Percentiles rank a stretch among this genome's conserved stretches.
Conservation (phyloP, 2,888 invertebrate species). For the Ectobius pallidus region DNA sequence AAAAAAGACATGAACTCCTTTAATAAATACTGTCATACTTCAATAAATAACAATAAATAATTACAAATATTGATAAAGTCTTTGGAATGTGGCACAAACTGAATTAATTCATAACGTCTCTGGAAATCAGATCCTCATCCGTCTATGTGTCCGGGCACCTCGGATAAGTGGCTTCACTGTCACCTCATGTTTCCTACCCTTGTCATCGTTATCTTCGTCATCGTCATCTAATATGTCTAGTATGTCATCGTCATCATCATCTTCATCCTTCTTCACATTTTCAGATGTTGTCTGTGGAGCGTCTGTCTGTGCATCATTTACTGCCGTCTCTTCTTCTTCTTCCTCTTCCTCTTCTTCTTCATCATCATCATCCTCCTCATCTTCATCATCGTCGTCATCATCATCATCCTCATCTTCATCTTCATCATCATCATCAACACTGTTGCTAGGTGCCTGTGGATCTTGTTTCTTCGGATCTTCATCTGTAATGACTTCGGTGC, state of each 20-base stretch:
- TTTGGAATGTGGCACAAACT: too few relatives aligned
- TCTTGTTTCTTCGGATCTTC: neutral
- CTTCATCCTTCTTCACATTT: constrained; percentile 48
- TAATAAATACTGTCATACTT: too few relatives aligned
- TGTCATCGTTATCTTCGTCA: constrained; percentile 39
- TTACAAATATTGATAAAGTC: too few relatives aligned
- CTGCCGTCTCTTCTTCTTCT: constrained; percentile 50
- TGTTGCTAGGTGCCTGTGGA: constrained; percentile 2
- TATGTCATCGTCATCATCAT: constrained; percentile 51
- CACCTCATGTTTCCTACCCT: neutral
- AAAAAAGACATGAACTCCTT: too few relatives aligned
- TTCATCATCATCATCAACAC: constrained; percentile 36
- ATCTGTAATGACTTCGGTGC: neutral
- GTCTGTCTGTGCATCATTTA: constrained; percentile 47
- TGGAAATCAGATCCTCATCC: constrained; percentile 45
- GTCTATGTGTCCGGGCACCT: constrained; percentile 46
- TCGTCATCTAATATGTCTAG: constrained; percentile 32
- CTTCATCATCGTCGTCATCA: constrained; percentile 49
- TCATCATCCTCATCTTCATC: constrained; percentile 39
- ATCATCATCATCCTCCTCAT: constrained; percentile 59
- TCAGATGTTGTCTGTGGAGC: constrained; percentile 45
- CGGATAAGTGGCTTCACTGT: neutral
- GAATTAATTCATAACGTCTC: too few relatives aligned
- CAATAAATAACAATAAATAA: too few relatives aligned
- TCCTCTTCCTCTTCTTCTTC: constrained; percentile 54